These are phyloP conservation scores for Prionailurus bengalensis DNA, from an alignment of 2,113 vertebrate species.

Conservation along the genomic window DNA sequence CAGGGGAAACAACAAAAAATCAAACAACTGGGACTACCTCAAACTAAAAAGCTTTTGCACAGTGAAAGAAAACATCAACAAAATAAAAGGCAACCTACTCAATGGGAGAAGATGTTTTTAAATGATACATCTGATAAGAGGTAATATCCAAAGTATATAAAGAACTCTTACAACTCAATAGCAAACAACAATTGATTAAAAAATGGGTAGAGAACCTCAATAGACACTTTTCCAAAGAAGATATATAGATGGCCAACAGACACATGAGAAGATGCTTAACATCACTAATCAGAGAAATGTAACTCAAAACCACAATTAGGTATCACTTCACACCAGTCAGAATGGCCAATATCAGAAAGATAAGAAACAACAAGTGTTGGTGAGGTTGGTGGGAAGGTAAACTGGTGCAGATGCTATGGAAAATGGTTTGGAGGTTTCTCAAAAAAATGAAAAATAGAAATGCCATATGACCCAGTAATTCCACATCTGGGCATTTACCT, in stretches of 20 bases:
- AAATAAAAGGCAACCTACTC: neutral
- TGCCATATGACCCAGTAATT: neutral
- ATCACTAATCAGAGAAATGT: neutral
- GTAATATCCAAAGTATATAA: neutral
- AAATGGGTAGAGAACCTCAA: neutral
- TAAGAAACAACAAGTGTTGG: neutral
- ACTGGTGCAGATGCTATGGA: neutral
- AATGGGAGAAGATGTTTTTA: neutral
- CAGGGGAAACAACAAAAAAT: neutral
- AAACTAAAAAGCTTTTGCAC: neutral
- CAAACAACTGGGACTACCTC: neutral
- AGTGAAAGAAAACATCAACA: neutral
- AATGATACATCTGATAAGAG: neutral
- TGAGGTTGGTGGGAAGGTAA: neutral
- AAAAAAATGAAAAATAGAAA: neutral
- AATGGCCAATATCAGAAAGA: neutral
- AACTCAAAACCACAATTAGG: neutral
- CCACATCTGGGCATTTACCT: neutral
- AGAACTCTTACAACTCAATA: neutral
- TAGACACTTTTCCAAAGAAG: neutral
- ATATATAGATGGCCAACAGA: neutral
- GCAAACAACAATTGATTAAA: neutral
- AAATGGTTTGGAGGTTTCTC: neutral
- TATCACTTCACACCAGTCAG: neutral
- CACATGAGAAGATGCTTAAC: neutral